Evolutionary conservation across 64 coral and sea anemone genomes (phyloP).

Genomic region (Actinia equina): DNA sequence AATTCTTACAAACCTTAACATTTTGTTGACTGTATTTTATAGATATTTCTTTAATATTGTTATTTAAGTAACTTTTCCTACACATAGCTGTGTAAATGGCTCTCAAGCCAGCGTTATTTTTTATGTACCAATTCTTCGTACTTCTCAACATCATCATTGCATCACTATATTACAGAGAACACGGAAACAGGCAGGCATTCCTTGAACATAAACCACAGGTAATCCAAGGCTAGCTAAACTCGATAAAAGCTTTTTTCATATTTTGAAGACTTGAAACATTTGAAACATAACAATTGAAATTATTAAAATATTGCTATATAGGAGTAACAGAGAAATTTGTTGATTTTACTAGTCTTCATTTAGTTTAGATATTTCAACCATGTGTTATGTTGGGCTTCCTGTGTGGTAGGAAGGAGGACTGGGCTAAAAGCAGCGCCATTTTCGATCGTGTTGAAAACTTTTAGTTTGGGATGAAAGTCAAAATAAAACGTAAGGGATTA

Average conservation of each 20-base stretch:
- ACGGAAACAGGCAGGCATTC: constrained; percentile 9
- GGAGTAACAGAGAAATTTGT: no score
- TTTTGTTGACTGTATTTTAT: background rate
- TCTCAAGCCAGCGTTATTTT: background rate
- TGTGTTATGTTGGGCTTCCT: background rate
- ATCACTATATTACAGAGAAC: background rate
- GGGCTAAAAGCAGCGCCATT: constrained; percentile 48
- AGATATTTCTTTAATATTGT: background rate
- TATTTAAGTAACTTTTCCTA: background rate
- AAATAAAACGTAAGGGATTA: constrained; percentile 71
- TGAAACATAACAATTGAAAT: background rate
- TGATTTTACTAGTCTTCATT: no score
- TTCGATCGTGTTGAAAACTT: constrained; percentile 24
- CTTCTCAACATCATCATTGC: background rate
- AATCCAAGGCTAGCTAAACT: background rate
- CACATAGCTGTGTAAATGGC: background rate
- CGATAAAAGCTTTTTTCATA: no score
- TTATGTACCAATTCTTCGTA: background rate
- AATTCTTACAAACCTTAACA: background rate
- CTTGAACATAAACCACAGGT: background rate
- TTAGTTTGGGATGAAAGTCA: constrained; percentile 63
- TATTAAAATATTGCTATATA: no score
- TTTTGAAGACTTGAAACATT: background rate
- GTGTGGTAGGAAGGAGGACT: background rate
- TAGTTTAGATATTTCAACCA: background rate